These are phyloP conservation scores for Drosophila baimaii DNA, from an alignment of 1,140 invertebrate species.

Conservation along the genomic window DNA sequence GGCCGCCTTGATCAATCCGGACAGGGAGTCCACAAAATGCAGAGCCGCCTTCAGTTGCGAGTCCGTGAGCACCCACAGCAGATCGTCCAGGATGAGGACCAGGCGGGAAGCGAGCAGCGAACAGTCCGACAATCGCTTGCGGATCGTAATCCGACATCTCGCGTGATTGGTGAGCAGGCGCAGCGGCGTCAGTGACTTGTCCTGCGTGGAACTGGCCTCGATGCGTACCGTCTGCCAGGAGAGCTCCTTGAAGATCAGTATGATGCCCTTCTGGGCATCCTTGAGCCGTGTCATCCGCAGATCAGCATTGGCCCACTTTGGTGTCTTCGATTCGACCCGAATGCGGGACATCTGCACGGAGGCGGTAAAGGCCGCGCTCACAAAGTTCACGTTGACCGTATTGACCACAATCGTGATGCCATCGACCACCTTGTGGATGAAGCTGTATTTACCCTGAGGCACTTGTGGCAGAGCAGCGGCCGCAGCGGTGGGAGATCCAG, in stretches of 20 bases:
- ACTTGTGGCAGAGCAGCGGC: constrained; percentile 72
- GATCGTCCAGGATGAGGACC: constrained; percentile 96
- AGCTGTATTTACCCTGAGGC: constrained; percentile 90
- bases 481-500: constrained; percentile 33
- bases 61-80: constrained; percentile 99
- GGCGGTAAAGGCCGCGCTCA: constrained; percentile 96
- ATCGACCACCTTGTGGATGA: constrained; percentile 98
- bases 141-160: constrained; percentile 97
- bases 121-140: constrained; percentile 94
- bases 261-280: constrained; percentile 93
- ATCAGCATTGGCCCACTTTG: constrained; percentile 93
- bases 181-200: constrained; percentile 93
- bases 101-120: constrained; percentile 96
- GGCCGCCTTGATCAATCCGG: constrained; percentile 93
- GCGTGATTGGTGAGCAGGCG: constrained; percentile 97
- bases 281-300: constrained; percentile 95
- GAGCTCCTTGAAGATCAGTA: constrained; percentile 98
- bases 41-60: constrained; percentile 97
- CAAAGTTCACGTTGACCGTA: constrained; percentile 96
- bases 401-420: constrained; percentile 98
- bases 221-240: constrained; percentile 98
- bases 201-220: constrained; percentile 94
- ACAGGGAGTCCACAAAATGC: constrained; percentile 96
- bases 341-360: constrained; percentile 97
- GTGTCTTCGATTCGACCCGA: constrained; percentile 95